These are phyloP conservation scores for Pegoplata infirma DNA, from an alignment of 2,888 invertebrate genomes.

Conservation along the genomic window DNA sequence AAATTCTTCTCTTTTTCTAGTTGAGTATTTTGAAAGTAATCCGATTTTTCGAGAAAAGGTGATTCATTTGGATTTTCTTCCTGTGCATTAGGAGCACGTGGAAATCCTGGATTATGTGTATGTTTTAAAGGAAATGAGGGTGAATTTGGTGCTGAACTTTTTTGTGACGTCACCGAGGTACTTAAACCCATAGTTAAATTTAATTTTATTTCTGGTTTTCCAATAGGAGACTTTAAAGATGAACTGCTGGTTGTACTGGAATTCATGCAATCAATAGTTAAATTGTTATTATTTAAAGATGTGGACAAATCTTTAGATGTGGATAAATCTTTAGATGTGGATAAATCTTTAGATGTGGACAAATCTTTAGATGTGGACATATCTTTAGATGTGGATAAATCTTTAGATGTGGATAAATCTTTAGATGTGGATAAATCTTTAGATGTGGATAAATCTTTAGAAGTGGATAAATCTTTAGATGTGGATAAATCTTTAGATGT, in stretches of 20 bases:
- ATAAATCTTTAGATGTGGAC: too few relatives aligned
- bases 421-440: too few relatives aligned
- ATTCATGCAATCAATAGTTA: conserved; percentile 22
- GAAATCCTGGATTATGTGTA: conserved; percentile 65
- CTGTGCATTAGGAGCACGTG: conserved; percentile 67
- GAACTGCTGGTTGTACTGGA: conserved; percentile 8
- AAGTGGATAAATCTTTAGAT: too few relatives aligned
- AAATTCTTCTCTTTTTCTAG: too few relatives aligned
- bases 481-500: too few relatives aligned
- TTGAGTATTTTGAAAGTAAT: conserved; percentile 47
- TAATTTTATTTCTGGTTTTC: conserved; percentile 26
- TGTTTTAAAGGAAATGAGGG: conserved; percentile 69
- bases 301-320: neutral
- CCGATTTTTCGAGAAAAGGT: conserved; percentile 68
- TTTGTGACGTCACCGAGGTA: conserved; percentile 45
- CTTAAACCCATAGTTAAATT: conserved; percentile 56
- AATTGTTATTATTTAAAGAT: neutral
- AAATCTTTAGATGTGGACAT: too few relatives aligned
- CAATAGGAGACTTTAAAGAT: neutral
- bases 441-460: too few relatives aligned
- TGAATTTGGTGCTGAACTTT: conserved; percentile 63
- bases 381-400: too few relatives aligned
- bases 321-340: neutral
- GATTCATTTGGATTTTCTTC: conserved; percentile 60
- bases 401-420: too few relatives aligned